Evolutionary conservation across 2,888 invertebrate genomes (phyloP), one percentile per base, ranked within the genome.

Genomic region (Phaedon cochleariae): DNA sequence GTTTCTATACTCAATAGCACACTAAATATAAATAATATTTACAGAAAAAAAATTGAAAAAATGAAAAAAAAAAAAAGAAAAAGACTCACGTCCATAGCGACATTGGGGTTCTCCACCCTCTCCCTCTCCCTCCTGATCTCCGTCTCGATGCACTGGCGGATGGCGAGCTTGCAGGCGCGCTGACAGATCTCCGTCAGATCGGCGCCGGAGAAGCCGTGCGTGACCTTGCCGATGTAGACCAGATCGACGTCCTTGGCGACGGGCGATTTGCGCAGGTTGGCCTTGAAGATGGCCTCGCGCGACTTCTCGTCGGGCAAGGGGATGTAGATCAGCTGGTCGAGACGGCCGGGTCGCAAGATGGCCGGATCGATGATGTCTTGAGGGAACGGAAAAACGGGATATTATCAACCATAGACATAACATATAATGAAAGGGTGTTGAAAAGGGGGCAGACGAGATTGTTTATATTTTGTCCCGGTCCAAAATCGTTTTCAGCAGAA

Each of bases 281-380:
- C 96, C 83, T 92, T 94, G 80, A 99, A 92, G 82, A 99, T 98
- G 69, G 95, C 92, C 84, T 97, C 93, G 76, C 99, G 92, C 0
- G 98, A 98, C 84, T 96, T 96, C 80, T 98, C 98, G 85, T 99
- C 99, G 22, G 99, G 99, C 84, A 99, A 87, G 79, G 99, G 99
- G 88, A 99, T 99, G 89, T 99, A 99, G 85, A 99, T 99, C 73
- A 99, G 88, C 85, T 99, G 99, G 89, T 99, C 99, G 65, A 99
- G 88, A 81, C 99, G 94, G 20, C 99, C 99, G 21, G 99, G 99
- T 83, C 99, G 92, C 73, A 99, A 88, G 82, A 99, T 98, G 64
- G 99, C 99, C 64, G 98, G 96, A 88, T 99, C 99, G 84, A 99
- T 99, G 80, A 99, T 99, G 83, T 99, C 99, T 73, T 90, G 83